Evolutionary conservation across 1,140 invertebrate genomes (phyloP).

Genomic region (Brachionus koreanus): DNA sequence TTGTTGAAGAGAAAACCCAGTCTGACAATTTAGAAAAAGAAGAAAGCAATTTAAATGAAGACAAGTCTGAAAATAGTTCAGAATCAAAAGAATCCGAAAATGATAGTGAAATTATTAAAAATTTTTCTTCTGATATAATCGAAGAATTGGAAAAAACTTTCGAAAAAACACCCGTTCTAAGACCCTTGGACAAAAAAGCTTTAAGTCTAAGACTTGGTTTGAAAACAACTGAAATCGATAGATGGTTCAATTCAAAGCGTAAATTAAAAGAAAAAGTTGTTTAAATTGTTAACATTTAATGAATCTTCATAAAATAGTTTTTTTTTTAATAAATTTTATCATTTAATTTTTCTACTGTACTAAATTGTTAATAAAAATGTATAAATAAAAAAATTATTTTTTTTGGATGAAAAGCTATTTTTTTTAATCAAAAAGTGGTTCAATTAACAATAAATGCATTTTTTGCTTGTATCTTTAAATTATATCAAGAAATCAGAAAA

Average conservation of each 20-base stretch:
- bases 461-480: too few relatives aligned
- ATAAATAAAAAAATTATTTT: neutral
- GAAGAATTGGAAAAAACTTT: slow-evolving; percentile 19
- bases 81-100: neutral
- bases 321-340: neutral
- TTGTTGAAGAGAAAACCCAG: neutral
- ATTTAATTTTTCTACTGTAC: neutral
- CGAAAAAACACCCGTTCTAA: neutral
- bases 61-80: neutral
- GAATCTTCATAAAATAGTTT: neutral
- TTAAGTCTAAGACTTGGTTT: slow-evolving; percentile 3
- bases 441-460: too few relatives aligned
- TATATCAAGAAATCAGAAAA: too few relatives aligned
- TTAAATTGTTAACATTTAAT: neutral
- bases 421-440: too few relatives aligned
- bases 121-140: neutral
- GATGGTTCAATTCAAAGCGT: slow-evolving; percentile 38
- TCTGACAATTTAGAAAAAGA: slow-evolving; percentile 3
- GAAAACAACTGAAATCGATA: slow-evolving; percentile 18
- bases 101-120: neutral
- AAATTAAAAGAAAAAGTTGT: neutral
- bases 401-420: neutral
- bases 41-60: neutral
- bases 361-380: slow-evolving; percentile 6
- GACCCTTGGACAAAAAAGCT: neutral